phyloP scores from a whole-genome alignment of 2,888 invertebrate genomes.

The Psococerastis gibbosa region DNA sequence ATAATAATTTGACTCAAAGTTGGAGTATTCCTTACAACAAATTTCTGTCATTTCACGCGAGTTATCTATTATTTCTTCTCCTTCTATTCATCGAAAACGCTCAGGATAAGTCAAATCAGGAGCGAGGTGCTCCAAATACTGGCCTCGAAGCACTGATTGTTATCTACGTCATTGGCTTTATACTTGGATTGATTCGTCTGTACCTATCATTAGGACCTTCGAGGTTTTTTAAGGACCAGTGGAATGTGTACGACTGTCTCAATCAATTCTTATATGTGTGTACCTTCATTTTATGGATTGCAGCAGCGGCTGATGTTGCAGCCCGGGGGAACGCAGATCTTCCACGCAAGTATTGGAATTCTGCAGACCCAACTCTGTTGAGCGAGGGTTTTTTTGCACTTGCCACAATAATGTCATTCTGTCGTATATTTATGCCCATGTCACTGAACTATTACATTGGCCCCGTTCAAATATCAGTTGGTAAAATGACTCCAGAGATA shows the following conservation, averaged over 20 bases:
- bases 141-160: constrained; percentile 28
- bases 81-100: constrained; percentile 40
- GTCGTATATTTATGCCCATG: constrained; percentile 40
- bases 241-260: constrained; percentile 44
- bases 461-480: constrained; percentile 40
- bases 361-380: constrained; percentile 40
- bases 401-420: constrained; percentile 45
- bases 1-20: constrained; percentile 29
- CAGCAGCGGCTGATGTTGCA: constrained; percentile 33
- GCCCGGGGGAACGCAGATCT: constrained; percentile 28
- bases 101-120: constrained; percentile 34
- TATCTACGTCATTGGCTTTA: constrained; percentile 34
- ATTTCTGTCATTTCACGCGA: constrained; percentile 45
- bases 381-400: constrained; percentile 46
- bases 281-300: constrained; percentile 43
- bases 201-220: constrained; percentile 35
- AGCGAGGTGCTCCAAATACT: constrained; percentile 37
- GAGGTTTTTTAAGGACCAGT: constrained; percentile 34
- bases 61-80: constrained; percentile 43
- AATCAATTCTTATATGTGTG: constrained; percentile 36
- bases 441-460: constrained; percentile 43
- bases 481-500: constrained; percentile 47
- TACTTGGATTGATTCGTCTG: constrained; percentile 35
- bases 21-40: constrained; percentile 48
- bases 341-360: constrained; percentile 45